These are phyloP conservation scores for Drosophila equinoxialis DNA, from an alignment of 1,140 invertebrate genomes.

Conservation along the genomic window DNA sequence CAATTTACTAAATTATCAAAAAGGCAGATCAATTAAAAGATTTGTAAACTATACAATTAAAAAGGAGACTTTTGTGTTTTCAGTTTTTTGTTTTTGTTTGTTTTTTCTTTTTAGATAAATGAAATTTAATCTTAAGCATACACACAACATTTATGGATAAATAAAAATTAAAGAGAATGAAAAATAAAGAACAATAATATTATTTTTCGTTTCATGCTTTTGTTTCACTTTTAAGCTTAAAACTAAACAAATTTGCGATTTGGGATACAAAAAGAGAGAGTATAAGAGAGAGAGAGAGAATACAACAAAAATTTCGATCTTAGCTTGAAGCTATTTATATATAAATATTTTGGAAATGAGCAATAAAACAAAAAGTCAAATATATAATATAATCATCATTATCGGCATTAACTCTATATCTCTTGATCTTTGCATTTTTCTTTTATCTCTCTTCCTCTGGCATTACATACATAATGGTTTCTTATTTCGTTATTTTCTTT, in stretches of 20 bases:
- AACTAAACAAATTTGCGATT: not conserved
- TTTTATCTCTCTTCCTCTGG: not conserved
- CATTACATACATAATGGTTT: constrained; percentile 42
- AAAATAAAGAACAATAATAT: not conserved
- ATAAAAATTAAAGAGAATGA: not conserved
- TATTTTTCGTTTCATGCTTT: not conserved
- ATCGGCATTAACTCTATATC: constrained; percentile 21
- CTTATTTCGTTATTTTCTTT: not conserved
- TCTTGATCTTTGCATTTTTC: constrained; percentile 1
- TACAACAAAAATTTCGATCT: constrained; percentile 29
- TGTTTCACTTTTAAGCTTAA: not conserved
- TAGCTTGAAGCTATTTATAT: constrained; percentile 62
- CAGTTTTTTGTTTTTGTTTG: not conserved
- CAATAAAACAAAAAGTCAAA: constrained; percentile 22
- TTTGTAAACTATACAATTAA: constrained; percentile 38
- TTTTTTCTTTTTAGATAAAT: constrained; percentile 2
- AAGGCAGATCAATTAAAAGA: constrained; percentile 36
- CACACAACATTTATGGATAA: not conserved
- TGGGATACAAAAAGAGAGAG: not conserved
- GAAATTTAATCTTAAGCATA: constrained; percentile 13
- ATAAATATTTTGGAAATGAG: constrained; percentile 37
- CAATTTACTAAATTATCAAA: constrained; percentile 68
- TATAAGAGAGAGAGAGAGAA: not conserved
- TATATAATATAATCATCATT: constrained; percentile 35
- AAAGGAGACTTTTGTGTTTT: constrained; percentile 28